Evolutionary conservation across 1,140 invertebrate genomes (phyloP), one percentile per base, ranked within the genome.

Genomic region (Nebria ingens): DNA sequence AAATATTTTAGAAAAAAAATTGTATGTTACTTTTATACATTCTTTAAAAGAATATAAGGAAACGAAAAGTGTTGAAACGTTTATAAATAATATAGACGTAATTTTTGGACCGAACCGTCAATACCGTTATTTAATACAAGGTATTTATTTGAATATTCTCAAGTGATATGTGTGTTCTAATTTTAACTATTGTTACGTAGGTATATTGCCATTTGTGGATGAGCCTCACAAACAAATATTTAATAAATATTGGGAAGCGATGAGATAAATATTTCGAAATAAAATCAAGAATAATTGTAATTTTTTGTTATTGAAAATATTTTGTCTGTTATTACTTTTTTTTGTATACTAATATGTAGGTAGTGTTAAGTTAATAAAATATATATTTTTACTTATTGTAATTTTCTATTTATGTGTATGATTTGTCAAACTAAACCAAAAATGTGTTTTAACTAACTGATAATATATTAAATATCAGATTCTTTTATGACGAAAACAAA

Each of bases 21-120:
- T 76, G 64, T 85, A 77, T 65, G 77, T 72, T 65, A 62, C 65
- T 65, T 85, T 83, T 72, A 76, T 77, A 63, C 54, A 69, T 17
- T 76, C 79, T 23, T 72, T 85, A 58, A 67, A 76, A 17, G 64
- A 62, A 11, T 86, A 86, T 63, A 80, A 77, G 54, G 76, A 71
- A 51, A 72, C 72, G 38, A 72, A 72, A 12, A 70, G 78, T 62
- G 78, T 80, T 59, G 61, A 71, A 1, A 61, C 69, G 21, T 71
- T 86, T 54, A 64, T 80, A 40, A 58, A 64, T 52, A 65, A 68
- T 21, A 65, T 86, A 23, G 70, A 73, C 56, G 62, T 63, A 54
- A 63, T 84, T 42, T 76, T 84, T 60, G 64, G 76, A 9, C 53
- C 53, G 19, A 70, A 74, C 56, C 72, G 67, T 40, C 69, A 73